A percentile compares a stretch with the other conserved stretches of the same genome.
These are phyloP conservation scores for Sebastes steindachneri DNA, from an alignment of 2,797 vertebrate genomes.

Conservation along the genomic window DNA sequence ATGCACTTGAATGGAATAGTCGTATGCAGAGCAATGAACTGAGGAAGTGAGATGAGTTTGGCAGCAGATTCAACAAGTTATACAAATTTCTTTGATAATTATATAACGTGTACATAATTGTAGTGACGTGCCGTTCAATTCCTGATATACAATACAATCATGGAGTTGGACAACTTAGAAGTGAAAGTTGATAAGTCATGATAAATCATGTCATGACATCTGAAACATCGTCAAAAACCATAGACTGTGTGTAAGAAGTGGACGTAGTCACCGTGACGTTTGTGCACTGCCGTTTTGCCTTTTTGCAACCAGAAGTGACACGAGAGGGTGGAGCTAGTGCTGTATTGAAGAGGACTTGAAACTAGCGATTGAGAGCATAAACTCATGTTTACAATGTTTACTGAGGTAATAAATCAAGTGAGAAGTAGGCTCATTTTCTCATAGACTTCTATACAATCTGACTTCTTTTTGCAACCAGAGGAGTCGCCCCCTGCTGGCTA, in stretches of 20 bases:
- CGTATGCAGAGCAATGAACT: background rate
- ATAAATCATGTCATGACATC: background rate
- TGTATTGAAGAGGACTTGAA: too few relatives aligned
- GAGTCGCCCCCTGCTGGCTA: background rate
- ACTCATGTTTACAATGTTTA: background rate
- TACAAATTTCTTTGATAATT: background rate
- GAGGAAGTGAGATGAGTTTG: background rate
- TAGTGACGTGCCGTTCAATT: background rate
- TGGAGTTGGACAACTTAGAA: background rate
- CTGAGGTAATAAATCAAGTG: background rate
- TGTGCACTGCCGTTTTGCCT: too few relatives aligned
- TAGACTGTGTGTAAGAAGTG: too few relatives aligned
- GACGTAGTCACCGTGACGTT: too few relatives aligned
- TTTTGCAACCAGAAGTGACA: too few relatives aligned
- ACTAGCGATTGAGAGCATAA: background rate
- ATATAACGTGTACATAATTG: background rate
- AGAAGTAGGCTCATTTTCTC: fast-evolving
- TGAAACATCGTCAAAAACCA: background rate
- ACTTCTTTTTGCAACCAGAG: background rate
- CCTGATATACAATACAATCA: background rate
- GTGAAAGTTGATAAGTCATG: background rate
- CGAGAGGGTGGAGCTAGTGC: too few relatives aligned
- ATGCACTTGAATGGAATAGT: background rate
- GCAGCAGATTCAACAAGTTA: background rate
- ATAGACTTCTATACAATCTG: background rate